phyloP scores from a whole-genome alignment of 2,113 vertebrate species.

The Girardinichthys multiradiatus region DNA sequence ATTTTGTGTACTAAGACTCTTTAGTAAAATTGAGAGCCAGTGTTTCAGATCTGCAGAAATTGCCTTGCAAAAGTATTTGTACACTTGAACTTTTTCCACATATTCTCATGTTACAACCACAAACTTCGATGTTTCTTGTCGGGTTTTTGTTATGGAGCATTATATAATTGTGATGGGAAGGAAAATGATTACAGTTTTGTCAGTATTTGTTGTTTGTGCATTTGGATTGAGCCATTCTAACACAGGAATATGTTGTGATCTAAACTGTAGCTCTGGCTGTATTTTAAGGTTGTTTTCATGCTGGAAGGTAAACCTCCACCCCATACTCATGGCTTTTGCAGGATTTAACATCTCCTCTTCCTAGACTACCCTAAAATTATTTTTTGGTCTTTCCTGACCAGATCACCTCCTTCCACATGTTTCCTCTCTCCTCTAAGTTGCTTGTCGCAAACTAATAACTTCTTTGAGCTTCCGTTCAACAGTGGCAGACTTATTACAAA shows the following conservation, averaged over 20 bases:
- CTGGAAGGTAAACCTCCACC: neutral
- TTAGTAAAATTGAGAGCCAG: constrained; percentile 31
- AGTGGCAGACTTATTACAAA: too few species aligned
- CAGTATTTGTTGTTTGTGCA: neutral
- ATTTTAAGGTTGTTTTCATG: neutral
- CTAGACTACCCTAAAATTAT: neutral
- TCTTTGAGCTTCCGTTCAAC: too few species aligned
- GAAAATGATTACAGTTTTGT: neutral
- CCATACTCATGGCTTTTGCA: neutral
- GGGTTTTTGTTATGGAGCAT: neutral
- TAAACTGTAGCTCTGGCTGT: neutral
- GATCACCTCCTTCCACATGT: too few species aligned
- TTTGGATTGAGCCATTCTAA: too few species aligned
- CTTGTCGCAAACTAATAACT: too few species aligned
- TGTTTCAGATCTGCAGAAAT: constrained; percentile 15
- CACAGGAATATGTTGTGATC: neutral
- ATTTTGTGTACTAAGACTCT: constrained; percentile 9
- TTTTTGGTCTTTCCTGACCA: too few species aligned
- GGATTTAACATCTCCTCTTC: neutral
- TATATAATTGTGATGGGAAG: neutral
- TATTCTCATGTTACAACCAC: neutral
- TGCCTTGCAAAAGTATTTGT: neutral
- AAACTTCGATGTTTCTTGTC: neutral
- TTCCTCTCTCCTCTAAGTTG: too few species aligned
- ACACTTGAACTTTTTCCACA: neutral